phyloP scores from a whole-genome alignment of 1,140 invertebrate genomes.

The Heliconius nattereri region DNA sequence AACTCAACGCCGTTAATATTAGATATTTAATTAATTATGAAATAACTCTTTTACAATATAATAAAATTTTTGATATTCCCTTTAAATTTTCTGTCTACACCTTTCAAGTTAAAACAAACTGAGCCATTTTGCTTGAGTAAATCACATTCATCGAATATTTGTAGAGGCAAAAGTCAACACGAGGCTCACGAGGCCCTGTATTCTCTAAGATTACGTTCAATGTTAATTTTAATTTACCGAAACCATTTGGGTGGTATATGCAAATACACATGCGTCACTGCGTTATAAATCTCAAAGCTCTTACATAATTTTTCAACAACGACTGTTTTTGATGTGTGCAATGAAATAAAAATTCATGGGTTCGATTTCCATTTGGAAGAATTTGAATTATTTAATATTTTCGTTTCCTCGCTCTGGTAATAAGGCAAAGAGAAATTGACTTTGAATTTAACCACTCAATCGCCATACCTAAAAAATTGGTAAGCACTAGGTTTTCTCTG shows the following conservation, averaged over 20 bases:
- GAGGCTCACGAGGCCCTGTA: not conserved
- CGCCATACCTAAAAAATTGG: too few species aligned
- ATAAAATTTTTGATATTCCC: not conserved
- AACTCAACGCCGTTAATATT: not conserved
- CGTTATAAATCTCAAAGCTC: not conserved
- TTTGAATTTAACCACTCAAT: too few species aligned
- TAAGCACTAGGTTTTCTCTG: too few species aligned
- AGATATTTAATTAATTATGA: too few species aligned
- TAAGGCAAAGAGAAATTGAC: too few species aligned
- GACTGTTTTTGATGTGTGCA: not conserved
- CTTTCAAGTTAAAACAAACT: not conserved
- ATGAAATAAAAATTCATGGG: not conserved
- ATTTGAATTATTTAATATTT: too few species aligned
- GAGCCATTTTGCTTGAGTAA: constrained; percentile 4
- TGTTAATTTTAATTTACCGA: constrained; percentile 13
- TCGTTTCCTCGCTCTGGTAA: too few species aligned
- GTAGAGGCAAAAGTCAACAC: constrained; percentile 11
- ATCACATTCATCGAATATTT: constrained; percentile 17
- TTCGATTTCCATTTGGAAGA: too few species aligned
- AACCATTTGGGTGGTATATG: not conserved
- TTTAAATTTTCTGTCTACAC: not conserved
- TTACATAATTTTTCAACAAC: not conserved
- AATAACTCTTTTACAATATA: not conserved
- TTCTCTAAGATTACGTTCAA: constrained; percentile 2
- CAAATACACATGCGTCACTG: not conserved